A percentile compares a stretch with the other conserved stretches of the same genome.
Conservation (phyloP, 2,888 invertebrate species). For the Candidula unifasciata region DNA sequence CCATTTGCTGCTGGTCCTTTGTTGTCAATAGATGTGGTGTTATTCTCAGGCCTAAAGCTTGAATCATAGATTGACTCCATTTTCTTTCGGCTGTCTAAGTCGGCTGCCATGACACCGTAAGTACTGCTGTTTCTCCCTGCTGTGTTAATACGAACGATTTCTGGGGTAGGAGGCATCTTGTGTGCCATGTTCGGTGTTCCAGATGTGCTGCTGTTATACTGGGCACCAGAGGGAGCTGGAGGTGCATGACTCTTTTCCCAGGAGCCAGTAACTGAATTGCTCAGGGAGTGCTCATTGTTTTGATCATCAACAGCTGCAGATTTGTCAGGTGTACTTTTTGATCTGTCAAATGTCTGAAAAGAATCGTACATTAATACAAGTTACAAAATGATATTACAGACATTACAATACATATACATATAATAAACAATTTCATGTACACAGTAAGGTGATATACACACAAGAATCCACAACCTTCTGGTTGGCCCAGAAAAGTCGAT, state of each 20-base stretch:
- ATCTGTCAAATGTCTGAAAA: slow-evolving; percentile 63
- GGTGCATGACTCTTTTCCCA: slow-evolving; percentile 44
- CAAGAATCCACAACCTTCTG: too few relatives aligned
- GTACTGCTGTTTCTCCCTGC: slow-evolving; percentile 57
- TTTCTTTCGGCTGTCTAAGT: slow-evolving; percentile 53
- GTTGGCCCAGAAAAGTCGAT: too few relatives aligned
- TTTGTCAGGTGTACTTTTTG: slow-evolving; percentile 70
- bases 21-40: slow-evolving; percentile 91
- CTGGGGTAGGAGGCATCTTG: slow-evolving; percentile 59
- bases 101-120: slow-evolving; percentile 74
- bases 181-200: slow-evolving; percentile 62
- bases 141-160: slow-evolving; percentile 65
- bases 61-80: slow-evolving; percentile 79
- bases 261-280: slow-evolving; percentile 3
- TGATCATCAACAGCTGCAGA: slow-evolving; percentile 45
- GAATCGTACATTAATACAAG: background rate
- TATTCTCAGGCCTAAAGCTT: slow-evolving; percentile 91
- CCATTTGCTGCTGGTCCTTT: slow-evolving; percentile 41
- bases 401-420: too few relatives aligned
- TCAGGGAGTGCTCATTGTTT: background rate
- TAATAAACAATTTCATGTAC: too few relatives aligned
- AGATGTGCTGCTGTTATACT: slow-evolving; percentile 53
- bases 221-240: slow-evolving; percentile 1
- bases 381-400: too few relatives aligned
- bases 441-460: too few relatives aligned